phyloP scores from a whole-genome alignment of 2,113 vertebrate species.

The Tachycineta bicolor region DNA sequence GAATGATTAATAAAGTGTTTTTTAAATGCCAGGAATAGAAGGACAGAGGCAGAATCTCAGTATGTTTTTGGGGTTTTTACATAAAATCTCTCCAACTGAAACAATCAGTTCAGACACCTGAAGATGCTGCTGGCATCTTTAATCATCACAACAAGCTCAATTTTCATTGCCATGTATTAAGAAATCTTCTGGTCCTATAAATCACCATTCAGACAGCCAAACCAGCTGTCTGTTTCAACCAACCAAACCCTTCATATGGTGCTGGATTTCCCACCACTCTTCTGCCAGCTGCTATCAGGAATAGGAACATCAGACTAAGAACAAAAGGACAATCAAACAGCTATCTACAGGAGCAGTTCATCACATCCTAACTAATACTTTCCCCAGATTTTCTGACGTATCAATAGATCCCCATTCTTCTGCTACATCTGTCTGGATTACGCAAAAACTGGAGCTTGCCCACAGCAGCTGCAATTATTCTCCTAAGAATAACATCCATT shows the following conservation, averaged over 20 bases:
- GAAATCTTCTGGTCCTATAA: background rate
- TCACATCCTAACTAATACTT: background rate
- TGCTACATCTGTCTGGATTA: background rate
- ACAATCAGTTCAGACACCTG: background rate
- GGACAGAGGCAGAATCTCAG: background rate
- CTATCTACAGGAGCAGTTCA: background rate
- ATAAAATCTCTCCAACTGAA: background rate
- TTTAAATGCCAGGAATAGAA: background rate
- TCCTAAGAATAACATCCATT: conserved; percentile 3
- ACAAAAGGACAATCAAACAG: background rate
- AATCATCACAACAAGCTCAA: background rate
- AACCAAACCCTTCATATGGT: background rate
- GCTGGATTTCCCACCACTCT: background rate
- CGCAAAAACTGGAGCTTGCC: background rate
- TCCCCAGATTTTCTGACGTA: background rate
- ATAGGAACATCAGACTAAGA: background rate
- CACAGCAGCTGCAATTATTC: background rate
- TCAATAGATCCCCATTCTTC: background rate
- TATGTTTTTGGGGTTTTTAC: accelerated
- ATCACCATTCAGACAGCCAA: background rate
- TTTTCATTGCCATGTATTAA: background rate
- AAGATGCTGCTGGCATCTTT: background rate
- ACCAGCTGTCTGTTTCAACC: background rate
- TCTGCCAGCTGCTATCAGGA: background rate
- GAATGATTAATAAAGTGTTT: background rate